Base-by-base conservation (phyloP, 2,113 vertebrate genomes). In the Falco punctatus region DNA sequence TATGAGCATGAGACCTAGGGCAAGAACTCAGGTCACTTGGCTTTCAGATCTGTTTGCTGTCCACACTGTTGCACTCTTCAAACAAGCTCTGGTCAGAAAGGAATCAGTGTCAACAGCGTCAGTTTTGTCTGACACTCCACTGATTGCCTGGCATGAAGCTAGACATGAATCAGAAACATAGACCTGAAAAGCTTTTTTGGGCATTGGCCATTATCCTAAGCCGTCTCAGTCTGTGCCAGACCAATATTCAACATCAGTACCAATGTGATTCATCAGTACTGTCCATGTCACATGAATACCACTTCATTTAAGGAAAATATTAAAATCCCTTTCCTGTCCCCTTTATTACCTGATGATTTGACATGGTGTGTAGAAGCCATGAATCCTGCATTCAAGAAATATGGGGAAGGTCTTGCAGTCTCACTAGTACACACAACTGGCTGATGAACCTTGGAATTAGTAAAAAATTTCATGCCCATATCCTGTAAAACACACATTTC, bases 391-490 rank as follows among this genome's bases (percentile, higher is more conserved):
- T 94, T 85, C 38, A 28, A 1, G 27, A 44, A 30, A 26, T 81
- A 74, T 3, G 81, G 20, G 1, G 44, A 28, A n/a, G 88, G 92
- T 35, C 96, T 94, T 42, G 58, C 27, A 44, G 78, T 88, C 42
- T 96, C 95, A 59, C 95, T n/a, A 33, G 72, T 10, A 48, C 97
- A 98, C 22, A 97, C 19, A 23, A 96, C 95, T 49, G 97, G 97
- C 8, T 97, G 96, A 27, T 48, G 94, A 82, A 96, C 71, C 40
- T 95, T 96, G 23, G 97, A 95, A 57, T 97, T 97, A 57, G 97
- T 97, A 71, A 98, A 92, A 75, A 97, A 81, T 64, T 97, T 98
- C 17, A 98, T 87, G 66, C 97, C 97, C 79, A 96, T 96, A 19
- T 94, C 97, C 97, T 98, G 87, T 72, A 67, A 90, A 96, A 94